These are phyloP conservation scores for Castor canadensis DNA, from an alignment of 2,113 vertebrate species.

Conservation along the genomic window DNA sequence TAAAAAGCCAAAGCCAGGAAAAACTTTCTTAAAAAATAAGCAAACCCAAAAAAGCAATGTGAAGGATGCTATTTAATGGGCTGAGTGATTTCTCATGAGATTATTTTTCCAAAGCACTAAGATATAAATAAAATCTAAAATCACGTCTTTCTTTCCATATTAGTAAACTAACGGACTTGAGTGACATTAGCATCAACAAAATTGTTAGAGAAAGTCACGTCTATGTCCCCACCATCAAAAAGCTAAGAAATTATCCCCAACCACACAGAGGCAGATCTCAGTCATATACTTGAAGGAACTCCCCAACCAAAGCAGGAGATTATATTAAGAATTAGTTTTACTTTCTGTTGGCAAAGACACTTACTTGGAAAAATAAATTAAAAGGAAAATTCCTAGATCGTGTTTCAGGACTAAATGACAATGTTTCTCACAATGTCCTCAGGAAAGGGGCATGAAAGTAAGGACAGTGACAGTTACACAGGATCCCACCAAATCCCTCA, in stretches of 20 bases:
- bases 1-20: constrained; percentile 47
- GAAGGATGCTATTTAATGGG: constrained; percentile 50
- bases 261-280: neutral
- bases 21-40: constrained; percentile 64
- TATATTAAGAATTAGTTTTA: neutral
- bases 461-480: neutral
- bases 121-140: constrained; percentile 76
- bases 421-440: neutral
- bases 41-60: constrained; percentile 65
- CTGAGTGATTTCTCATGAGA: constrained; percentile 66
- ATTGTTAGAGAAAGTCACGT: neutral
- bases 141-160: constrained; percentile 52
- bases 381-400: neutral
- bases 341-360: neutral
- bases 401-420: neutral
- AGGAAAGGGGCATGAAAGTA: neutral
- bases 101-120: constrained; percentile 62
- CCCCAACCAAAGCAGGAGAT: neutral
- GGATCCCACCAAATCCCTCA: neutral
- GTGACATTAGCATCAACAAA: constrained; percentile 30
- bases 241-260: neutral
- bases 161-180: constrained; percentile 23
- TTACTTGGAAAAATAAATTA: neutral
- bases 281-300: neutral
- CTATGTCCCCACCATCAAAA: neutral